Conservation (phyloP, 2,797 vertebrate species). For the Pelodytes ibericus region DNA sequence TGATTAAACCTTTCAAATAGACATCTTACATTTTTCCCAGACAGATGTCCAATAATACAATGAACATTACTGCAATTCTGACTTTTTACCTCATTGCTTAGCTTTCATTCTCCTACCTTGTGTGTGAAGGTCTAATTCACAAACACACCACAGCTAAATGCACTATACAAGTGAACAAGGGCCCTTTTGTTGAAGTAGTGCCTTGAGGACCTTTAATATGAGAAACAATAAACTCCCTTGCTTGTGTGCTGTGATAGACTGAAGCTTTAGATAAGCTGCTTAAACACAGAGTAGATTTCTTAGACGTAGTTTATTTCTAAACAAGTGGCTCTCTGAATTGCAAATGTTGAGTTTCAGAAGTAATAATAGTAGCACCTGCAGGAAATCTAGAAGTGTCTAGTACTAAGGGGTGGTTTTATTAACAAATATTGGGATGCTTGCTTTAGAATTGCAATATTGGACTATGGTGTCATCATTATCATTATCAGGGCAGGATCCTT, state of each 20-base stretch:
- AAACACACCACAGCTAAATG: neutral
- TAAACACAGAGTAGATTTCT: slow-evolving; percentile 33
- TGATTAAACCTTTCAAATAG: too few relatives aligned
- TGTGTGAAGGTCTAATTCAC: neutral
- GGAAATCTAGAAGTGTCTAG: slow-evolving; percentile 9
- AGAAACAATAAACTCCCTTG: slow-evolving; percentile 13
- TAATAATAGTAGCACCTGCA: slow-evolving; percentile 38
- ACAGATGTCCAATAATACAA: too few relatives aligned
- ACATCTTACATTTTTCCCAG: too few relatives aligned
- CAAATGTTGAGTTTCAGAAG: slow-evolving; percentile 28
- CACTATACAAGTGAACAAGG: neutral
- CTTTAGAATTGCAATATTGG: too few relatives aligned
- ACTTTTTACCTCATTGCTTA: too few relatives aligned
- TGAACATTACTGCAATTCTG: too few relatives aligned
- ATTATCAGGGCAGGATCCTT: too few relatives aligned
- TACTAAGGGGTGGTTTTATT: slow-evolving; percentile 10
- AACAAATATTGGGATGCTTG: neutral
- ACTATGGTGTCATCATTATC: too few relatives aligned
- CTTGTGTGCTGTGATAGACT: slow-evolving; percentile 32
- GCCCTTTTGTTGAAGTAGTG: neutral
- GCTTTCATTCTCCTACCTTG: too few relatives aligned
- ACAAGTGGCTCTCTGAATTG: slow-evolving; percentile 43
- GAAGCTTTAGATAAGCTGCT: slow-evolving; percentile 45
- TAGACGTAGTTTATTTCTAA: slow-evolving; percentile 22
- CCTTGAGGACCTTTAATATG: neutral